Conservation (phyloP, 2,888 invertebrate genomes). For the Lasioglossum lativentre region DNA sequence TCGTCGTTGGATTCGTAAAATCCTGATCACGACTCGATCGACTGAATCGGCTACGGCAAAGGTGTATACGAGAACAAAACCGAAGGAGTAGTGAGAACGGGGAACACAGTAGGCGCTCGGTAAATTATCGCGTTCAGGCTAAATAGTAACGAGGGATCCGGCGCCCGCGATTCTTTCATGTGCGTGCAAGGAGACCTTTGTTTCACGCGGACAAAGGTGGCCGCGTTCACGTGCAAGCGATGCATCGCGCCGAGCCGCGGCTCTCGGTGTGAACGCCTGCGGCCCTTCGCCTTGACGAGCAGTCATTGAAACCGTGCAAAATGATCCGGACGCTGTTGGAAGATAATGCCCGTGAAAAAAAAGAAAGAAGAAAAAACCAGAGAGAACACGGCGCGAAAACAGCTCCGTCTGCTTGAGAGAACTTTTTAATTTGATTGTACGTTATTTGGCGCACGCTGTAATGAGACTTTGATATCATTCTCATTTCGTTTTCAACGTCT, state of each 20-base stretch:
- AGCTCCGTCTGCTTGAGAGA: background rate
- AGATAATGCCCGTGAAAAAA: slow-evolving; percentile 43
- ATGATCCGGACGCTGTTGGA: slow-evolving; percentile 53
- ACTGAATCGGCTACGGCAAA: slow-evolving; percentile 31
- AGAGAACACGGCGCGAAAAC: slow-evolving; percentile 1
- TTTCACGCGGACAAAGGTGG: slow-evolving; percentile 59
- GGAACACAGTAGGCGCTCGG: slow-evolving; percentile 35
- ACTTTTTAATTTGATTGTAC: background rate
- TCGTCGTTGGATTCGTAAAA: background rate
- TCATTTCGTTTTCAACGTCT: background rate
- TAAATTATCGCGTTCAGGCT: slow-evolving; percentile 60
- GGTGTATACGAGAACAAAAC: slow-evolving; percentile 22
- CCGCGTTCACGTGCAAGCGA: slow-evolving; percentile 44
- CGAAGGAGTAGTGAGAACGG: slow-evolving; percentile 17
- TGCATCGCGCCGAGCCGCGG: slow-evolving; percentile 19
- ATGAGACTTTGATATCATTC: background rate
- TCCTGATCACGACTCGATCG: slow-evolving; percentile 47
- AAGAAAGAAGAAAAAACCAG: slow-evolving; percentile 8
- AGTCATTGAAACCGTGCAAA: slow-evolving; percentile 59
- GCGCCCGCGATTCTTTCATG: slow-evolving; percentile 29
- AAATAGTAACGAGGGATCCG: slow-evolving; percentile 64
- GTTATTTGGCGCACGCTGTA: background rate
- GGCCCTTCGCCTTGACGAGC: slow-evolving; percentile 49
- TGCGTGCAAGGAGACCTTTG: slow-evolving; percentile 57
- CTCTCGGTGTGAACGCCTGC: slow-evolving; percentile 48